A percentile compares a stretch with the other conserved stretches of the same genome.
These are phyloP conservation scores for Junco hyemalis DNA, from an alignment of 2,113 vertebrate genomes.

Conservation along the genomic window DNA sequence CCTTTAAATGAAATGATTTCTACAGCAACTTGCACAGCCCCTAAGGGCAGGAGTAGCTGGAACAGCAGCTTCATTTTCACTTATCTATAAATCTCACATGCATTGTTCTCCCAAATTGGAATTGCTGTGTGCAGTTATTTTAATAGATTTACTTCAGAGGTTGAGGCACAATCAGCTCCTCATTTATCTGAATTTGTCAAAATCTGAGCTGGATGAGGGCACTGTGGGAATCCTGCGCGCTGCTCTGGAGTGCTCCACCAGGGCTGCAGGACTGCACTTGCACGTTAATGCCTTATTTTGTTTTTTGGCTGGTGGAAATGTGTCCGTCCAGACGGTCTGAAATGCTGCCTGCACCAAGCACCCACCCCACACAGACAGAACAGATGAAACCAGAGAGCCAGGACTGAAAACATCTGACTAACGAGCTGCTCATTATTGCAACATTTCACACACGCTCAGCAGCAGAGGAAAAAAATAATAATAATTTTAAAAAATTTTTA, in stretches of 20 bases:
- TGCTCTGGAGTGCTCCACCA: neutral
- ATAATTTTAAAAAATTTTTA: no score
- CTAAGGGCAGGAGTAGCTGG: neutral
- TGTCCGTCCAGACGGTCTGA: neutral
- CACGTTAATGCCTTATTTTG: neutral
- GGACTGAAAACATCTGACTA: neutral
- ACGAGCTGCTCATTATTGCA: neutral
- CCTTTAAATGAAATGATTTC: neutral
- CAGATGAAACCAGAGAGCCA: neutral
- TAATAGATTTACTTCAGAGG: neutral
- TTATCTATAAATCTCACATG: neutral
- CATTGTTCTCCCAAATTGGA: neutral
- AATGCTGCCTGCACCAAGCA: neutral
- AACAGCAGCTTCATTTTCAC: constrained; percentile 23
- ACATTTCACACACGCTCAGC: neutral
- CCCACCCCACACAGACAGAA: neutral
- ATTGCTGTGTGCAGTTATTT: neutral
- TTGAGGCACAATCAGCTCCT: neutral
- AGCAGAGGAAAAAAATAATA: neutral
- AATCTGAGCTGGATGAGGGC: neutral
- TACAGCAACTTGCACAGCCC: neutral
- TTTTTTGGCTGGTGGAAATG: neutral
- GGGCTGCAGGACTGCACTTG: neutral
- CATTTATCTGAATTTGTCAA: neutral
- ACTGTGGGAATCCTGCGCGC: neutral